Evolutionary conservation across 2,888 invertebrate species (phyloP), one percentile per base, ranked within the genome.

Genomic region (Phasia obesa): DNA sequence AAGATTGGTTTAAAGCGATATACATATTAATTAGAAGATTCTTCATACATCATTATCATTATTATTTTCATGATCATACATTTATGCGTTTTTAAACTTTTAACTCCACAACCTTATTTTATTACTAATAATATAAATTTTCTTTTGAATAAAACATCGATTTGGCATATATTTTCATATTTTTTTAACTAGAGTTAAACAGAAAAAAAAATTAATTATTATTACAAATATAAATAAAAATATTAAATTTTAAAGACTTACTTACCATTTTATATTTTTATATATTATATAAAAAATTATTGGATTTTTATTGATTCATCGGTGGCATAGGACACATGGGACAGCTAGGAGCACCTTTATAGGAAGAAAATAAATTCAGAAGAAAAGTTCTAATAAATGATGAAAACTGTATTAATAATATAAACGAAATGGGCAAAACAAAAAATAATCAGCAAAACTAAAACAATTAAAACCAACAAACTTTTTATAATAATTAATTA

Each of bases 261-360:
- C 85, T 85, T 67, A 85, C 85, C 84, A 74, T 80, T 84, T 67
- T 62, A 75, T 81, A 62, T 47, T 74, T 17, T 51, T 67, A 21
- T n/a, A n/a, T n/a, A n/a, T n/a, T 51, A 60, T 74, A 64, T 75
- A 76, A 86, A 85, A 84, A 82, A 44, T 86, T 74, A 70, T 70
- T 55, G 49, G 60, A 55, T 73, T 59, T 87, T 88, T 87, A 89
- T 88, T 89, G 88, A 86, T 89, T 89, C 88, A 90, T 88, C 74
- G 90, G 89, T 85, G 90, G 88, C 89, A 90, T 90, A 81, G 89
- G 90, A 67, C 89, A 89, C 85, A 89, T 88, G 85, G 88, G 87
- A 85, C 89, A 89, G 86, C 87, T 88, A 86, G 89, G 85, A 81
- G 88, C 86, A 79, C 87, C 89, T 81, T 81, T 57, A 76, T 38